A percentile compares a stretch with the other conserved stretches of the same genome.
Conservation (phyloP, 2,113 vertebrate species). For the Leiothrix lutea region DNA sequence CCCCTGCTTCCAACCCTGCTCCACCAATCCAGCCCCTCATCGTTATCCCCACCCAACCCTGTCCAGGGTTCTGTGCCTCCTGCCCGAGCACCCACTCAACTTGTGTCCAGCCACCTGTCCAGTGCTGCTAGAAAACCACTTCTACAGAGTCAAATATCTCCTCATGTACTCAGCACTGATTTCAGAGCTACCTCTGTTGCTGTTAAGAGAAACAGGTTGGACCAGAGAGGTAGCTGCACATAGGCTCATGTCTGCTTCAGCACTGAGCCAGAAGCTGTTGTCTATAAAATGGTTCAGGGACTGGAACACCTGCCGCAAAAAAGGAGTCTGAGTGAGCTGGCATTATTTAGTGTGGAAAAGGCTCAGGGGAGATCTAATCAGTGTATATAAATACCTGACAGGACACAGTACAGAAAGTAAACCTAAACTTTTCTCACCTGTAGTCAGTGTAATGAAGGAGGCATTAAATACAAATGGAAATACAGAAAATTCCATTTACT, state of each 20-base stretch:
- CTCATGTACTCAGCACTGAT: not conserved
- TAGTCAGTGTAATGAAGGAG: not conserved
- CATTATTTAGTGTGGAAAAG: not conserved
- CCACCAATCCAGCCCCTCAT: accelerated
- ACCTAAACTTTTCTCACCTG: not conserved
- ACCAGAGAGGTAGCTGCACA: not conserved
- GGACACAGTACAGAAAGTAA: not conserved
- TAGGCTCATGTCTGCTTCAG: not conserved
- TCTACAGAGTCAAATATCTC: not conserved
- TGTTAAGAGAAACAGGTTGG: not conserved
- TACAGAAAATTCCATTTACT: not conserved
- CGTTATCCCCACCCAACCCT: accelerated
- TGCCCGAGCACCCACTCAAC: accelerated
- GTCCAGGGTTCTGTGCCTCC: accelerated
- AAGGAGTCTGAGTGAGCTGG: not conserved
- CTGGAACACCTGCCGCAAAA: not conserved
- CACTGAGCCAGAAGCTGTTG: not conserved
- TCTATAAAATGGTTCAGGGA: not conserved
- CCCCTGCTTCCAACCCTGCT: not conserved
- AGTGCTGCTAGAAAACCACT: not conserved
- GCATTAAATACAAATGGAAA: not conserved
- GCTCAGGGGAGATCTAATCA: not conserved
- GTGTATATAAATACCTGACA: not conserved
- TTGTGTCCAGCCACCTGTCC: accelerated
- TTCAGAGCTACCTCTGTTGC: not conserved